Percentiles rank a stretch among this genome's conserved stretches.
Evolutionary conservation across 1,140 invertebrate genomes (phyloP).

Genomic region (Contarinia nasturtii): DNA sequence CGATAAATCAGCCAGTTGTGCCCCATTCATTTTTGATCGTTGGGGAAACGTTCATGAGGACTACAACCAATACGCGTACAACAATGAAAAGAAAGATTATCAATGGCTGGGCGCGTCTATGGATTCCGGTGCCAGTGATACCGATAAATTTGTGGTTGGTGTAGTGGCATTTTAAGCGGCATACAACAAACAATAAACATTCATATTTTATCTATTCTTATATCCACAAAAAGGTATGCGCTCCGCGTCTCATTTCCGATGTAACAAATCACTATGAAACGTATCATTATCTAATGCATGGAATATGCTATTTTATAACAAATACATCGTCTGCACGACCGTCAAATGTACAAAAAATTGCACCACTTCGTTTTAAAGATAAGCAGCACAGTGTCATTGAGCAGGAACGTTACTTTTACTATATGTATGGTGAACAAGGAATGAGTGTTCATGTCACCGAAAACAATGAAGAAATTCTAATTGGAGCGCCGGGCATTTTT

Average conservation of each 20-base stretch:
- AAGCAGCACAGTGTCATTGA: constrained; percentile 9
- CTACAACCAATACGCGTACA: neutral
- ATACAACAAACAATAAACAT: neutral
- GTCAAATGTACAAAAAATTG: constrained; percentile 11
- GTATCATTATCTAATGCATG: constrained; percentile 21
- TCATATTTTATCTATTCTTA: neutral
- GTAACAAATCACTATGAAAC: constrained; percentile 3
- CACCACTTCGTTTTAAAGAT: constrained; percentile 12
- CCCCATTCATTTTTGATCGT: constrained; percentile 15
- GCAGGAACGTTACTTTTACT: constrained; percentile 18
- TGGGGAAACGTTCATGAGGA: constrained; percentile 10
- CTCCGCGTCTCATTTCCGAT: constrained; percentile 16
- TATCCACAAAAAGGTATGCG: constrained; percentile 9
- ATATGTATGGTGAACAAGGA: constrained; percentile 30
- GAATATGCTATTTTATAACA: constrained; percentile 25
- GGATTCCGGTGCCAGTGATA: constrained; percentile 17
- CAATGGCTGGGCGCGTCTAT: constrained; percentile 21
- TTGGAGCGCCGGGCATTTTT: constrained; percentile 36
- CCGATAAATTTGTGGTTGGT: constrained; percentile 13
- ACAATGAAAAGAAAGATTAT: constrained; percentile 5
- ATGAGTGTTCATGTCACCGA: constrained; percentile 29
- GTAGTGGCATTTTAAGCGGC: neutral
- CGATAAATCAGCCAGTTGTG: constrained; percentile 7
- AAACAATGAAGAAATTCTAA: constrained; percentile 25
- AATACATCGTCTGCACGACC: constrained; percentile 14